A percentile compares a stretch with the other conserved stretches of the same genome.
These are phyloP conservation scores for Hydrolagus colliei DNA, from an alignment of 2,797 vertebrate species.

Conservation along the genomic window DNA sequence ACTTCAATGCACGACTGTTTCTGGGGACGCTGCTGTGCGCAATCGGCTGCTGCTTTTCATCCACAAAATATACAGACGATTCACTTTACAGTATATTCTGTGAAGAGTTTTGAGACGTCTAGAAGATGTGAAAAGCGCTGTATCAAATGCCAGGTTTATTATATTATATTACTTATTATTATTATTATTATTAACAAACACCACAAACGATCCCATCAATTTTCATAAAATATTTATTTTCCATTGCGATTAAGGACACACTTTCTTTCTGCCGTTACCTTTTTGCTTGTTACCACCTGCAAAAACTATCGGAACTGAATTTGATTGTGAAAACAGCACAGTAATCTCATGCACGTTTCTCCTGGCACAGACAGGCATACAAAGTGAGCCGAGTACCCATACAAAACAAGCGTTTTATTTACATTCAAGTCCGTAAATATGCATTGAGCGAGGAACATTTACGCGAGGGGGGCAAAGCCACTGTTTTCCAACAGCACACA, in stretches of 20 bases:
- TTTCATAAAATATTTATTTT: slow-evolving; percentile 23
- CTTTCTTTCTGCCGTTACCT: slow-evolving; percentile 4
- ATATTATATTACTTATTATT: too few relatives aligned
- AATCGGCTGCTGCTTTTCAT: too few relatives aligned
- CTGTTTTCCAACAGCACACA: background rate
- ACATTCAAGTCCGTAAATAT: slow-evolving; percentile 28
- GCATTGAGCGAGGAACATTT: background rate
- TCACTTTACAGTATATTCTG: too few relatives aligned
- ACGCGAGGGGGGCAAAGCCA: background rate
- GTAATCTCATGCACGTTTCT: background rate
- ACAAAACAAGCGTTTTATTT: slow-evolving; percentile 13
- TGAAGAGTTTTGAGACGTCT: too few relatives aligned
- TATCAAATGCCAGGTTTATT: too few relatives aligned
- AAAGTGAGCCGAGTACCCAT: slow-evolving; percentile 15
- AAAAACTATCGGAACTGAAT: slow-evolving; percentile 11
- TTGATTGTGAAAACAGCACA: background rate
- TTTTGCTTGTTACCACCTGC: slow-evolving; percentile 7
- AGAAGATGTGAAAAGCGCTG: too few relatives aligned
- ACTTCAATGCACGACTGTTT: too few relatives aligned
- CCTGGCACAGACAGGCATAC: background rate
- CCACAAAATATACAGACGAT: too few relatives aligned
- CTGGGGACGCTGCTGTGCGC: too few relatives aligned
- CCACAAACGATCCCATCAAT: slow-evolving; percentile 10
- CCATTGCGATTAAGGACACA: background rate
- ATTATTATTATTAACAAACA: background rate